These are phyloP conservation scores for Gorsachius goisagi DNA, from an alignment of 2,113 vertebrate species.

Conservation along the genomic window DNA sequence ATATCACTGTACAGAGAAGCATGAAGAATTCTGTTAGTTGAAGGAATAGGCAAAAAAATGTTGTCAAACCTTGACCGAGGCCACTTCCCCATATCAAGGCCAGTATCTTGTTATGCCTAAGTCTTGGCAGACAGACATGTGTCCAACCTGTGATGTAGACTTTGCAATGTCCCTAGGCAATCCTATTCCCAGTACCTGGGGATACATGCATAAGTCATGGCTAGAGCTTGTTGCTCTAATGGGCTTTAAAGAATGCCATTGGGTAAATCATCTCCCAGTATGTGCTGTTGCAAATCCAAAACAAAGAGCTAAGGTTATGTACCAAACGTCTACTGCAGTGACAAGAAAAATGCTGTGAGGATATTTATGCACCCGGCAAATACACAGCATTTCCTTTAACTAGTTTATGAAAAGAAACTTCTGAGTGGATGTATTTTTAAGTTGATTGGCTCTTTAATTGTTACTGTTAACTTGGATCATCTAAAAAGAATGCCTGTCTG, in stretches of 20 bases:
- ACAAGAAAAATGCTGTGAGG: neutral
- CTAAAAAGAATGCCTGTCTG: neutral
- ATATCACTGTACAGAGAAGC: neutral
- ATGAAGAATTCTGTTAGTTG: neutral
- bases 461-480: neutral
- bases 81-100: neutral
- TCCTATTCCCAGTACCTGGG: neutral
- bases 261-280: neutral
- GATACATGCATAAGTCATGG: neutral
- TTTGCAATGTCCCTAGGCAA: neutral
- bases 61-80: neutral
- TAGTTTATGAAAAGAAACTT: neutral
- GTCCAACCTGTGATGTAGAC: neutral
- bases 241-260: neutral
- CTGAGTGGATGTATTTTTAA: neutral
- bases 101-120: neutral
- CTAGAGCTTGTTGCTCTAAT: neutral
- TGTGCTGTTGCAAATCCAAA: neutral
- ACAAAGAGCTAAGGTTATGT: neutral
- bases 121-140: fast-evolving
- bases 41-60: neutral
- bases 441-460: neutral
- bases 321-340: neutral
- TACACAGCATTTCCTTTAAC: neutral
- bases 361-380: neutral